Percentiles rank a stretch among this genome's conserved stretches.
phyloP scores from a whole-genome alignment of 2,888 invertebrate genomes.

The Meteorus cinctellus region DNA sequence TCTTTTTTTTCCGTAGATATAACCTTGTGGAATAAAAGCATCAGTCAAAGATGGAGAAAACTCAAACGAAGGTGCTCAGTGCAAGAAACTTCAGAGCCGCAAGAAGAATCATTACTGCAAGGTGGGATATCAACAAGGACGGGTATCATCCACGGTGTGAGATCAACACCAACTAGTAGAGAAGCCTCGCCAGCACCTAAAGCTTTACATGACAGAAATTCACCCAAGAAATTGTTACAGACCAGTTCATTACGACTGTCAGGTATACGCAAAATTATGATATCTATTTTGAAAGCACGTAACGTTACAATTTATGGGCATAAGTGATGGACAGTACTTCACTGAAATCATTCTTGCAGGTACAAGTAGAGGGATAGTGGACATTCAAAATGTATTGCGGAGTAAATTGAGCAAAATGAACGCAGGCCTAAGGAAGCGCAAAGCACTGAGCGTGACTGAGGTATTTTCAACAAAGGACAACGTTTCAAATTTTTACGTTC shows the following conservation, averaged over 20 bases:
- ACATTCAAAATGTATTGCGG: constrained; percentile 76
- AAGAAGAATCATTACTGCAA: constrained; percentile 74
- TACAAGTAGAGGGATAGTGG: constrained; percentile 77
- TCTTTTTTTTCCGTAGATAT: constrained; percentile 76
- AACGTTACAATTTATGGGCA: neutral
- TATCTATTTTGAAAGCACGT: neutral
- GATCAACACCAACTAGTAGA: constrained; percentile 68
- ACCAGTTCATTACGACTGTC: constrained; percentile 74
- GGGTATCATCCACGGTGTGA: constrained; percentile 62
- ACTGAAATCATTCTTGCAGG: constrained; percentile 53
- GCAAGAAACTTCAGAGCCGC: constrained; percentile 74
- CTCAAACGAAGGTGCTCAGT: constrained; percentile 81
- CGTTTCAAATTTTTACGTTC: constrained; percentile 79
- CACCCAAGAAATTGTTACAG: constrained; percentile 67
- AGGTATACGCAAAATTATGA: constrained; percentile 57
- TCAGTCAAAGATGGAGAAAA: constrained; percentile 85
- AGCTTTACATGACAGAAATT: constrained; percentile 63
- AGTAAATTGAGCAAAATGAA: constrained; percentile 82
- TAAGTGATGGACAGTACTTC: neutral
- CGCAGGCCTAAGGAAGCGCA: constrained; percentile 79
- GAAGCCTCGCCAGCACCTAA: constrained; percentile 69
- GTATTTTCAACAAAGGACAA: constrained; percentile 74
- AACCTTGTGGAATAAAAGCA: constrained; percentile 82
- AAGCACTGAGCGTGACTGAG: constrained; percentile 82
- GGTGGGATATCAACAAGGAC: constrained; percentile 60